Base-by-base conservation (phyloP, 1,140 invertebrate genomes). In the Kradibia gibbosae region DNA sequence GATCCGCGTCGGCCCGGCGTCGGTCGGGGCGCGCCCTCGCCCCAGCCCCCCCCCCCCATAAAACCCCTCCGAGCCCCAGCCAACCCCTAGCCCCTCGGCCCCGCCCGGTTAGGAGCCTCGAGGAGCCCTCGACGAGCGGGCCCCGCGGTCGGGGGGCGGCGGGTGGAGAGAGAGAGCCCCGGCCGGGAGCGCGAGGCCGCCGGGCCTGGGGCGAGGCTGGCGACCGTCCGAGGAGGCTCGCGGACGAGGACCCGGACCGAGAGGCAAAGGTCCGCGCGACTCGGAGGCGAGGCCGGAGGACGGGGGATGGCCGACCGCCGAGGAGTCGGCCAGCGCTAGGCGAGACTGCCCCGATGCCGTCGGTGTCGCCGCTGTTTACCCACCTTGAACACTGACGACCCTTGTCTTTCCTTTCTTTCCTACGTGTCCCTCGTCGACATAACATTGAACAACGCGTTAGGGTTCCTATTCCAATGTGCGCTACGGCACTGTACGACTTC, bases 381-480 rank as follows among this genome's bases (percentile, higher is more conserved):
- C 80, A 70, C 48, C 73, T 39, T 31, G 1, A 48, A 71, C 15
- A 53, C 22, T 20, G 20, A 79, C 15, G 15, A 42, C 50, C 65
- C 74, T 72, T 57, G 62, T 77, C 67, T 77, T 62, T 72, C 28
- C 65, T 60, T 60, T 71, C n/a, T 31, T 74, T 82, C 55, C 36
- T 71, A 50, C 42, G 50, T 55, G 71, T 72, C 10, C 42, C 71
- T 60, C 39, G 36, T 74, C 31, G 53, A 73, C 10, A 34, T 10
- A 25, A 57, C 48, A 50, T 57, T 48, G 71, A 74, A 36, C 76
- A 75, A 55, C 57, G 76, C 76, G 81, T 78, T 82, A 82, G 76
- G 81, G 81, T 82, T 82, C 81, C 81, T 79, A 74, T 77, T 81
- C 67, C 71, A 74, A 67, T 48, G 34, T 65, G 22, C 53, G 50